Evolutionary conservation across 2,113 vertebrate species (phyloP), one percentile per base, ranked within the genome.

Genomic region (Lepisosteus oculatus): DNA sequence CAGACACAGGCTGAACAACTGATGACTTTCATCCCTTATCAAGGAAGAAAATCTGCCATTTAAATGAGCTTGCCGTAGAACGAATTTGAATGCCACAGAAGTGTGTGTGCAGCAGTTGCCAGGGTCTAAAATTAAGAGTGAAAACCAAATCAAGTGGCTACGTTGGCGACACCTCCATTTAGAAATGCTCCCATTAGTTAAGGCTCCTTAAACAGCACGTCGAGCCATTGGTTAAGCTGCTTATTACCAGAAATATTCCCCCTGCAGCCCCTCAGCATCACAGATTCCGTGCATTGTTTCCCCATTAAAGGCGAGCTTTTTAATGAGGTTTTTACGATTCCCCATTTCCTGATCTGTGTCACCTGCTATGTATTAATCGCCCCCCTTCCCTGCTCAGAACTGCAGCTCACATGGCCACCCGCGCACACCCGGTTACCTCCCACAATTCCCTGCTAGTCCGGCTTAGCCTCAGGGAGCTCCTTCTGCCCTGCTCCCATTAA

Each of bases 241-340:
- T 51, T 51, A 51, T 9, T 51, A 9, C 5, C 8, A 9, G 47
- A 51, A 51, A 51, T 9, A 9, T 51, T 51, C 8, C 47, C 47
- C 8, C 8, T 2, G 47, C 8, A 51, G 47, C 47, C 47, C 47
- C 8, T 51, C 47, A 9, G 47, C 47, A 51, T 51, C 47, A 51
- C 47, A 6, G 47, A 0, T 51, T 51, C 8, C 8, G 2, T 51
- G 47, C 47, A 51, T 9, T 9, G 47, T 51, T 51, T 51, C 47
- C 71, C 44, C 61, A 74, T 79, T 74, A 83, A 87, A 84, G 76
- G 73, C 57, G 77, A 80, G 77, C 79, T 83, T 78, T 83, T 81
- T 84, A 87, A 88, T 84, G 74, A 88, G 78, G 76, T 74, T 88
- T 88, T 90, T 87, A 90, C 83, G 80, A 80, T 80, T 76, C 56